Evolutionary conservation across 2,797 vertebrate genomes (phyloP).

Genomic region (Gadopsis marmoratus): DNA sequence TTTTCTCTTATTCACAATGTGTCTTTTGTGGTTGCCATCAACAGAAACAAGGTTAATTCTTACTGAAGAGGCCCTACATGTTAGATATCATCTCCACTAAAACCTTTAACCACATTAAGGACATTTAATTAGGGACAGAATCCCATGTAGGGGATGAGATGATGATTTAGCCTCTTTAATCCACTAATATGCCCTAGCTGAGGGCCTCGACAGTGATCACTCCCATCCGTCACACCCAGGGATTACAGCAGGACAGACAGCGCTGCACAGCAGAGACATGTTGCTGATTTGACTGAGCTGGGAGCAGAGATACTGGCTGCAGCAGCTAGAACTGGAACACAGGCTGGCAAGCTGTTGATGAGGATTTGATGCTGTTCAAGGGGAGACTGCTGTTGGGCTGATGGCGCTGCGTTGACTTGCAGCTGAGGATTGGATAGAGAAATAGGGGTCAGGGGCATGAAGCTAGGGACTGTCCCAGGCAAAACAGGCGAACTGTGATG

Average conservation of each 20-base stretch:
- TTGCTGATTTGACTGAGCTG: slow-evolving; percentile 72
- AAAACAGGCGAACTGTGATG: slow-evolving; percentile 55
- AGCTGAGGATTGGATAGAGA: slow-evolving; percentile 57
- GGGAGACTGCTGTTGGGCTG: slow-evolving; percentile 34
- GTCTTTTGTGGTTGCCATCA: slow-evolving; percentile 17
- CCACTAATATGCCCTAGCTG: slow-evolving; percentile 62
- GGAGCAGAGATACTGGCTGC: slow-evolving; percentile 53
- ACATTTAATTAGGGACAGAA: slow-evolving; percentile 71
- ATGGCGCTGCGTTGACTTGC: slow-evolving; percentile 46
- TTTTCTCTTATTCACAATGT: slow-evolving; percentile 14
- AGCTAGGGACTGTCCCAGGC: slow-evolving; percentile 57
- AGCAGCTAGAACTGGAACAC: slow-evolving; percentile 56
- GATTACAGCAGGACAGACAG: slow-evolving; percentile 73
- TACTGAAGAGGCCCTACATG: slow-evolving; percentile 38
- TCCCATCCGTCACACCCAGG: slow-evolving; percentile 68
- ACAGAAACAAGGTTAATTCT: slow-evolving; percentile 49
- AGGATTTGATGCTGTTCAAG: slow-evolving; percentile 63
- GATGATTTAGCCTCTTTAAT: slow-evolving; percentile 75
- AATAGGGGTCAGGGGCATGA: slow-evolving; percentile 54
- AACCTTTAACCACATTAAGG: slow-evolving; percentile 67
- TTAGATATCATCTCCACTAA: slow-evolving; percentile 59
- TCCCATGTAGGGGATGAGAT: slow-evolving; percentile 60
- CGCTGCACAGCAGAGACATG: slow-evolving; percentile 55
- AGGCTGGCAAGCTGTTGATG: slow-evolving; percentile 64
- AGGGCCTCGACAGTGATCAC: slow-evolving; percentile 64